Evolutionary conservation across 2,888 invertebrate species (phyloP), one percentile per base, ranked within the genome.

Genomic region (Raillietiella orientalis): DNA sequence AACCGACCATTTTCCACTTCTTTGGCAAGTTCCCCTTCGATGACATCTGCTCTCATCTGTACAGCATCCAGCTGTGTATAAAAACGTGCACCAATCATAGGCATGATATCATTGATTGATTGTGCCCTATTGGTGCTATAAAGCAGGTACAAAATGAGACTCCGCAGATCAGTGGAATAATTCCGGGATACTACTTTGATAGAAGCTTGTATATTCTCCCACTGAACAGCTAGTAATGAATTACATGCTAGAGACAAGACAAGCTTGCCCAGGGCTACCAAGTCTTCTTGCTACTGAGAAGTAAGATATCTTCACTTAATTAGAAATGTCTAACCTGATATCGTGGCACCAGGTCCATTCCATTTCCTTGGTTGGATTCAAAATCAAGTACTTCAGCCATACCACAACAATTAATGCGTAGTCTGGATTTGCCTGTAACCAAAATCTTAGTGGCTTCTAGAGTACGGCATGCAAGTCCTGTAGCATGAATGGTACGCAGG

Each of bases 61-160:
- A 75, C 56, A 4, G 71, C 66, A 47, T 93, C 90, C 43, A 90
- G 55, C 52, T 93, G 87, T 1, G 72, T 74, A 48, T 87, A 93
- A 52, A 90, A 93, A 30, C 90, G 58, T 23, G 87, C 87, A 14
- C 56, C 93, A 38, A 96, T 90, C 84, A 93, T 87, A 15, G 93
- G 90, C 93, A 93, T 93, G 39, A 93, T 60, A 52, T 93, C 90
- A 34, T 75, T 77, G 31, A 93, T 71, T 38, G 66, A 69, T 34
- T 33, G 32, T 28, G 14, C 45, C 37, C 52, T 52, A 28, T 31
- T 33, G 37, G 34, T 31, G 11, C 59, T 56, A 23, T 65, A 55
- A 39, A 75, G 53, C 42, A 77, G 53, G 47, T 56, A 84, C 79
- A 77, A 53, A 41, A 93, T 72, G 33, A 93, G 58, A 52, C 87